phyloP scores from a whole-genome alignment of 30 jellyfish, hydroid and myxozoan genomes.

The Mastigias papua region DNA sequence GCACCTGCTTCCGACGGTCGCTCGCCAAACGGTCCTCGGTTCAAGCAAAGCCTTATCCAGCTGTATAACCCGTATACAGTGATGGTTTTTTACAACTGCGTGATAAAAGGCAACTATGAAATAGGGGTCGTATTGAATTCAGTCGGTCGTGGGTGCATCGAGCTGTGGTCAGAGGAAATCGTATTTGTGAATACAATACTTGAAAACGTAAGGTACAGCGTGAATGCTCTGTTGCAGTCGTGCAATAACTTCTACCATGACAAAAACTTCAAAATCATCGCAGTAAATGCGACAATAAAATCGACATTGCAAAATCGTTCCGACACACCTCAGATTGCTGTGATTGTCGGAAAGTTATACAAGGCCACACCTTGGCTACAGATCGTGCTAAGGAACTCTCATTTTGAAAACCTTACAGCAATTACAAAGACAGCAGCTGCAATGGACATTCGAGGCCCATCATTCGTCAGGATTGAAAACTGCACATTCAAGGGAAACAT shows the following conservation, averaged over 20 bases:
- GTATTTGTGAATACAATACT: not conserved
- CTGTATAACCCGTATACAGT: not conserved
- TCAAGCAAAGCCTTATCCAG: not conserved
- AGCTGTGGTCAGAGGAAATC: not conserved
- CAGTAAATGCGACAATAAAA: not conserved
- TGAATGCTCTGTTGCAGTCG: not conserved
- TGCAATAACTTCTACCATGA: not conserved
- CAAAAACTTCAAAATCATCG: not conserved
- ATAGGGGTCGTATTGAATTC: not conserved
- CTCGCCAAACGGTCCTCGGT: no score
- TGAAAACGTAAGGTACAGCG: not conserved
- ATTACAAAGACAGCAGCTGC: not conserved
- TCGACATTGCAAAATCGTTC: not conserved
- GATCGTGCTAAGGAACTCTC: not conserved
- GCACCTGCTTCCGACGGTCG: no score
- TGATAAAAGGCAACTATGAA: not conserved
- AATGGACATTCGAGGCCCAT: constrained; percentile 13
- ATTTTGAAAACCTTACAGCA: not conserved
- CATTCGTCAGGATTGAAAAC: not conserved
- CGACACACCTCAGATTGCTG: not conserved
- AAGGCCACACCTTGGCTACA: not conserved
- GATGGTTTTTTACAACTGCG: not conserved
- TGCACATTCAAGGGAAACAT: not conserved
- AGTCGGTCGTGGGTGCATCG: not conserved
- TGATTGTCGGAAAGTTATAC: not conserved